phyloP scores from a whole-genome alignment of 1,140 invertebrate species.

The Drosophila ogumai region DNA sequence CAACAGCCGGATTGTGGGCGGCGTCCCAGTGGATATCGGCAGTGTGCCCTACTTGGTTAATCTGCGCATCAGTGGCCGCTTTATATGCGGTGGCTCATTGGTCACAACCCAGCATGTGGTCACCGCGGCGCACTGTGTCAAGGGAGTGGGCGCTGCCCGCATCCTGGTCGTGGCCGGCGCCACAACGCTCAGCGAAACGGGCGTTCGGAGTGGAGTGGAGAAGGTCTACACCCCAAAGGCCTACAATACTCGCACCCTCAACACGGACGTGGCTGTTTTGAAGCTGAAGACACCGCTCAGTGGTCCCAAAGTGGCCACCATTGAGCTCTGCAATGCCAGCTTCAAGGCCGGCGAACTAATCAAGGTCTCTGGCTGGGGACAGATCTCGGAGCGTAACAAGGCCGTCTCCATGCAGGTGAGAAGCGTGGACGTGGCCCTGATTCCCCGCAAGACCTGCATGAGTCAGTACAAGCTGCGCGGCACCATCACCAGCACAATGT shows the following conservation, averaged over 20 bases:
- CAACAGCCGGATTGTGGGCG: constrained; percentile 70
- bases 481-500: constrained; percentile 68
- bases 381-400: constrained; percentile 42
- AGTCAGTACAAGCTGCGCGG: constrained; percentile 58
- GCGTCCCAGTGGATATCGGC: constrained; percentile 54
- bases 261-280: constrained; percentile 68
- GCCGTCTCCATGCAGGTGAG: constrained; percentile 58
- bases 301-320: constrained; percentile 63
- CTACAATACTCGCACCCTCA: constrained; percentile 63
- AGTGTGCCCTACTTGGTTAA: constrained; percentile 71
- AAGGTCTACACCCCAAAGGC: constrained; percentile 68
- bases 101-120: constrained; percentile 64
- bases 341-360: constrained; percentile 61
- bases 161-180: constrained; percentile 61
- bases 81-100: constrained; percentile 69
- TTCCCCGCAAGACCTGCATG: constrained; percentile 56
- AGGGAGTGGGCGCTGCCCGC: constrained; percentile 55
- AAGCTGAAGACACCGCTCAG: constrained; percentile 57
- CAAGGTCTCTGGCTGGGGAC: constrained; percentile 74
- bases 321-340: constrained; percentile 60
- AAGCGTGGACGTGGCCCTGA: constrained; percentile 67
- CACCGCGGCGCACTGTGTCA: constrained; percentile 73
- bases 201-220: constrained; percentile 45
- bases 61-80: constrained; percentile 53
- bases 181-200: constrained; percentile 51